Conservation (phyloP, 2,113 vertebrate genomes). For the Planiliza haematocheilus region DNA sequence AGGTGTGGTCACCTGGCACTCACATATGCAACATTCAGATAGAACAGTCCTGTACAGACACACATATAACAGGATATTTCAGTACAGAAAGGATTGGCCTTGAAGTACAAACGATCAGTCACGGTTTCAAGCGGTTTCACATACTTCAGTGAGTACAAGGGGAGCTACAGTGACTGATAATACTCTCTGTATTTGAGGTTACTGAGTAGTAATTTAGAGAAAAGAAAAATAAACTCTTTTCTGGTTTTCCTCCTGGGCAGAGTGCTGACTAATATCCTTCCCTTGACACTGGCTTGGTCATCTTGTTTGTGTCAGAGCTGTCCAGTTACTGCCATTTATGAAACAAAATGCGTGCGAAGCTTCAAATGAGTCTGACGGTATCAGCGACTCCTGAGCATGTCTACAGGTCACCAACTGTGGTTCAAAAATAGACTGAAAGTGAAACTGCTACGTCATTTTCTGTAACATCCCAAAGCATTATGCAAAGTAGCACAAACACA, state of each 20-base stretch:
- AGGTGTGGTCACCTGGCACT: conserved; percentile 63
- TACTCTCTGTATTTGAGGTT: background rate
- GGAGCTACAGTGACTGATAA: background rate
- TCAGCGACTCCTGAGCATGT: background rate
- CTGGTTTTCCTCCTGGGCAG: background rate
- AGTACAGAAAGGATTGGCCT: background rate
- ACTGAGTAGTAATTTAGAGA: background rate
- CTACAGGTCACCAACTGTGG: conserved; percentile 22
- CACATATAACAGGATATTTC: background rate
- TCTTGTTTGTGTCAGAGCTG: background rate
- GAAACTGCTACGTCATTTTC: conserved; percentile 53
- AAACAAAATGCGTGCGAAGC: background rate
- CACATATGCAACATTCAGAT: conserved; percentile 5
- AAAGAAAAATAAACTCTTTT: background rate
- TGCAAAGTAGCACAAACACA: background rate
- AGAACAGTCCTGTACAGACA: background rate
- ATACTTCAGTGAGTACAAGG: background rate
- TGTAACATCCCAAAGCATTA: background rate
- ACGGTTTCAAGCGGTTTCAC: background rate
- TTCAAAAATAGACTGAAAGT: conserved; percentile 51
- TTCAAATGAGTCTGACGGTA: background rate
- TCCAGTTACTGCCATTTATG: background rate
- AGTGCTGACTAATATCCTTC: background rate
- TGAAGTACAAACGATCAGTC: conserved; percentile 13
- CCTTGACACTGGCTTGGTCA: background rate